phyloP scores from a whole-genome alignment of 2,113 vertebrate species.

The Rostratula benghalensis region DNA sequence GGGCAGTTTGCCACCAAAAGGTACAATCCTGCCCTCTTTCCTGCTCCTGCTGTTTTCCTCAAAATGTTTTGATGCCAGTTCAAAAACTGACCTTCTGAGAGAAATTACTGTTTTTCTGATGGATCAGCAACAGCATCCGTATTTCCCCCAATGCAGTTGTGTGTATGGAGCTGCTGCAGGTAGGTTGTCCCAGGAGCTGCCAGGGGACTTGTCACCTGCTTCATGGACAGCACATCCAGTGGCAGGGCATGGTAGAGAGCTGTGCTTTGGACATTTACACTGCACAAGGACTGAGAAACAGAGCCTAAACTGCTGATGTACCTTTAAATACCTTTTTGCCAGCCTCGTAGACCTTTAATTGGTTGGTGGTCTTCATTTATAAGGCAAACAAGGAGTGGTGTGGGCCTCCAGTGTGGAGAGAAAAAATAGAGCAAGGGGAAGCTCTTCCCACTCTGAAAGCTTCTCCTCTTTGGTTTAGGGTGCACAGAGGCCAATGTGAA shows the following conservation, averaged over 20 bases:
- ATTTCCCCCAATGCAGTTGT: not conserved
- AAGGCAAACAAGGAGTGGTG: not conserved
- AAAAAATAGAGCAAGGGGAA: slow-evolving; percentile 12
- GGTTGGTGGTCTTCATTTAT: not conserved
- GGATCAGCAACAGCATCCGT: rapidly evolving
- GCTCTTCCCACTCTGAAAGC: not conserved
- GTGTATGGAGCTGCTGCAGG: not conserved
- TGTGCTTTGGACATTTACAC: not conserved
- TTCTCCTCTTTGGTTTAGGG: slow-evolving; percentile 21
- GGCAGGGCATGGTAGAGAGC: not conserved
- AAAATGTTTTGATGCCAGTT: not conserved
- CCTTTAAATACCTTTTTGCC: not conserved
- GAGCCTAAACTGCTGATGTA: not conserved
- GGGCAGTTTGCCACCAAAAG: not conserved
- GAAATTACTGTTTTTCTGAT: not conserved
- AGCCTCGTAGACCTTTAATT: not conserved
- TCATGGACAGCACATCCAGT: not conserved
- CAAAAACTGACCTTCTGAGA: not conserved
- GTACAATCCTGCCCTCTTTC: not conserved
- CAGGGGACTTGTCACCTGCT: not conserved
- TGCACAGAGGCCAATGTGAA: not conserved
- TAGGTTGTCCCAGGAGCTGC: not conserved
- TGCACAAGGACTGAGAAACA: not conserved
- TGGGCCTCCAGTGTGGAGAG: not conserved
- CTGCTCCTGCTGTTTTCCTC: not conserved